Evolutionary conservation across 2,888 invertebrate genomes (phyloP).

Genomic region (Creontiades dilutus): DNA sequence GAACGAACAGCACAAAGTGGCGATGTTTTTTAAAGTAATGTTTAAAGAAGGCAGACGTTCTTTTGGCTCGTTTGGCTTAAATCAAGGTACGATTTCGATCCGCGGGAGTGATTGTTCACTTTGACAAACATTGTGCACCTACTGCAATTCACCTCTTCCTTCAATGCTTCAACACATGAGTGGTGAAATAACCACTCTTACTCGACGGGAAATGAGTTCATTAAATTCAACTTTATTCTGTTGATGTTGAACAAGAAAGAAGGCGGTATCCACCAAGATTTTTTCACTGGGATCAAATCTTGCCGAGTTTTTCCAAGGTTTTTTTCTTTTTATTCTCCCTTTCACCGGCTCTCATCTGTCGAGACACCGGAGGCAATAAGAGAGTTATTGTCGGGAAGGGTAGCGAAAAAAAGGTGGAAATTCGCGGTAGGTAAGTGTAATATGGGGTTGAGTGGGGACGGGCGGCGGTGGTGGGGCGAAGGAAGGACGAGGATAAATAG

Average conservation of each 20-base stretch:
- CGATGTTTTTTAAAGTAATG: no score
- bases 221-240: no score
- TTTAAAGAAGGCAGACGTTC: no score
- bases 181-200: no score
- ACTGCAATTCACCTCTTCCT: no score
- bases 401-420: slow-evolving; percentile 4
- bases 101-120: no score
- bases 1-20: no score
- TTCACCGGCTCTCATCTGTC: slow-evolving; percentile 40
- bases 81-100: no score
- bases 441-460: not conserved
- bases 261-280: not conserved
- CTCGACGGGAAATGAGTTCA: not conserved
- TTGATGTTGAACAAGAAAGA: not conserved
- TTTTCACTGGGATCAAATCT: not conserved
- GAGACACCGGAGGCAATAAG: slow-evolving; percentile 49
- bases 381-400: slow-evolving; percentile 47
- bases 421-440: slow-evolving; percentile 28
- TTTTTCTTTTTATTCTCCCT: slow-evolving; percentile 43
- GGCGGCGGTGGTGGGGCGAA: not conserved
- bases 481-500: slow-evolving; percentile 28
- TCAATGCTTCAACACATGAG: no score
- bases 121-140: no score
- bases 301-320: not conserved
- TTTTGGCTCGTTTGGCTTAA: no score